A percentile compares a stretch with the other conserved stretches of the same genome.
Conservation (phyloP, 2,797 vertebrate genomes). For the Pangasius mekongensis region DNA sequence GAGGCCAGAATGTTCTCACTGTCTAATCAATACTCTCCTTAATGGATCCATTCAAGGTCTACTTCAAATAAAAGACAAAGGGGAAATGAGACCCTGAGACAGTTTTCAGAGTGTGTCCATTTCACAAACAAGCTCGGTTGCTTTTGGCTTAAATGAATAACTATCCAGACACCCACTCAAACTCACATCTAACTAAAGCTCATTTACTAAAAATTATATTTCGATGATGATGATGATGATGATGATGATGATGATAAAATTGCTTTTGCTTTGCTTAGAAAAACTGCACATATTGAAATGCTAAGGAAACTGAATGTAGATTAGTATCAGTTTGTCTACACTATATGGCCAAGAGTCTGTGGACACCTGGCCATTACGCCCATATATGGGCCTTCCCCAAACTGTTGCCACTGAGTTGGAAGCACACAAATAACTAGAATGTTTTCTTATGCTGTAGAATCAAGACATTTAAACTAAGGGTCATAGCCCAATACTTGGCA, state of each 20-base stretch:
- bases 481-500: neutral
- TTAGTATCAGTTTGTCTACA: neutral
- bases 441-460: too few relatives aligned
- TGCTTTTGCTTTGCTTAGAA: neutral
- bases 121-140: conserved; percentile 23
- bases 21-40: conserved; percentile 60
- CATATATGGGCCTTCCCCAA: too few relatives aligned
- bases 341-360: neutral
- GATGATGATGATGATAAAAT: neutral
- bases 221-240: neutral
- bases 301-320: neutral
- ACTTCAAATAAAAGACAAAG: conserved; percentile 55
- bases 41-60: conserved; percentile 58
- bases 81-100: conserved; percentile 46
- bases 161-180: neutral
- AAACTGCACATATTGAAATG: neutral
- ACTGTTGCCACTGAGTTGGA: too few relatives aligned
- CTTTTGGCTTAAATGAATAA: conserved; percentile 27
- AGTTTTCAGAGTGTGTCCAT: conserved; percentile 32
- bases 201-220: too few relatives aligned
- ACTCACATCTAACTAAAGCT: neutral
- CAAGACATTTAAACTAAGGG: neutral
- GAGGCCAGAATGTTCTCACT: conserved; percentile 40
- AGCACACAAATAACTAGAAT: too few relatives aligned
- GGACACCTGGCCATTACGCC: too few relatives aligned